Base-by-base conservation (phyloP, 2,797 vertebrate species). In the Austrolebias charrua region DNA sequence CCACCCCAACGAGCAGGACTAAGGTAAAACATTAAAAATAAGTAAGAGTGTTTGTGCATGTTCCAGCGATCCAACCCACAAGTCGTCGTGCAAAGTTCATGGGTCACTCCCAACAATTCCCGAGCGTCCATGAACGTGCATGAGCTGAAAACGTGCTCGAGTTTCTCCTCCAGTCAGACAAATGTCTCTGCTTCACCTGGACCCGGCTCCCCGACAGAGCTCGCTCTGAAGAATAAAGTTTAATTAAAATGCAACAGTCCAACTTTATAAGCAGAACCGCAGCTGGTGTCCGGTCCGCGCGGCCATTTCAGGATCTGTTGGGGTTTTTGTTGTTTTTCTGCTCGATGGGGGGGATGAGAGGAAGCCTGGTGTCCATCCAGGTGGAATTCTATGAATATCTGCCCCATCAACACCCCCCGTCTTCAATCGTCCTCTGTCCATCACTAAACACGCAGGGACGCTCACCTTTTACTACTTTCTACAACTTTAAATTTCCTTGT, bases 1-100 rank as follows among this genome's bases (percentile, higher is more conserved):
- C 95, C 82, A 94, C 97, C 10, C 93, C 92, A 49, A 91, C 94
- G 29, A 72, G 68, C 90, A 98, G 98, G 92, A 91, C 89, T 90
- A 98, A 98, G 97, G 97, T 99, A 96, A 78, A 56, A 19, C 4
- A 1, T 6, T 2, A 1, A 18, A 16, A 45, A 5, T 1, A 14
- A 1, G 3, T 1, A 4, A 2, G 45, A n/a, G 35, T 7, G 8
- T n/a, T 11, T 31, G 54, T 14, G 61, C 65, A 46, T 51, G 63
- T 66, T 50, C 61, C 55, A 55, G 44, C 8, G 31, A 24, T 3
- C 24, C 24, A 24, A 24, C 24, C 24, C 24, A 24, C 24, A 24
- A 24, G 24, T 24, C 24, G 24, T 24, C 24, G 24, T 24, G 7
- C 5, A 4, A 33, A 8, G 31, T 8, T 33, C 31, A 12, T 65